Base-by-base conservation (phyloP, 2,113 vertebrate species). In the Propithecus coquereli region DNA sequence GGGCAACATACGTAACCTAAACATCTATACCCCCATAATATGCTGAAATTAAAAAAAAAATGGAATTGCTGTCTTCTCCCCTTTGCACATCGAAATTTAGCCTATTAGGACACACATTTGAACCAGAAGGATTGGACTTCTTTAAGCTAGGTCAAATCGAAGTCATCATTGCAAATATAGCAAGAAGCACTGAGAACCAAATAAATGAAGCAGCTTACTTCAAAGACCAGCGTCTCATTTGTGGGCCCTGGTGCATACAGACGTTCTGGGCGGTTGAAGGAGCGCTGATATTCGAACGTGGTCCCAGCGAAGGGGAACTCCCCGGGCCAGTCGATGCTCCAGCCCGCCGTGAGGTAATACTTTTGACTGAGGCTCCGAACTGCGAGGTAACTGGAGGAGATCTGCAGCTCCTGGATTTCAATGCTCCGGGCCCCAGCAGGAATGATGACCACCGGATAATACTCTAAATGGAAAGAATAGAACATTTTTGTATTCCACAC, bases 301-400 rank as follows among this genome's bases (percentile, higher is more conserved):
- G 99, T 99, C 59, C 99, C 99, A 0, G 99, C 99, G 5, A 99
- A 99, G 50, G 98, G 97, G 97, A 99, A 99, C 98, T 99, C 99
- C 18, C 99, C 99, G 0, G 99, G 99, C 99, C 99, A 99, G 98
- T 99, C 99, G 54, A 99, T 99, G 0, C 99, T 99, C 99, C 99
- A 99, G 94, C 99, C 99, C 4, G 99, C 99, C 0, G 99, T 99
- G 93, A 99, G 98, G 96, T 99, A 99, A 98, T 99, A 99, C 97
- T 98, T 99, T 57, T 96, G 98, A 50, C 98, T 98, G 57, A 99
- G 98, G 94, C 98, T 99, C 82, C 99, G 99, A 52, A 99, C 99
- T 0, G 99, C 99, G 54, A 99, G 98, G 97, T 99, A 99, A 96
- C 99, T 99, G 96, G 98, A 99, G 83, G 99, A 99, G 0, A 98